Evolutionary conservation across 2,113 vertebrate species (phyloP).

Genomic region (Odobenus rosmarus): DNA sequence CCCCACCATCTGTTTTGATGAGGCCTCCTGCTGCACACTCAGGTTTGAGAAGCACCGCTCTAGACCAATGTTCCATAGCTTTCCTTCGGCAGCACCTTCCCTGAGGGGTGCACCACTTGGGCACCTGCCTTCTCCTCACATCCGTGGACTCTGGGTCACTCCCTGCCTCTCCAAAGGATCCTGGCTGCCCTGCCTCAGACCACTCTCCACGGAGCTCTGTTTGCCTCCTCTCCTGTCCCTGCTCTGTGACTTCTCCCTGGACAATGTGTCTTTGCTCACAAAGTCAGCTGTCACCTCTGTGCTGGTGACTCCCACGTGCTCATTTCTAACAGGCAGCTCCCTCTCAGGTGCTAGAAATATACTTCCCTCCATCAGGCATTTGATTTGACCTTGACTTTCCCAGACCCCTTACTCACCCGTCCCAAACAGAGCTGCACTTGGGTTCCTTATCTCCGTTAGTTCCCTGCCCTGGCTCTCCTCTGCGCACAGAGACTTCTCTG

Average conservation of each 20-base stretch:
- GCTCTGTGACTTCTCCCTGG: neutral
- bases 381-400: neutral
- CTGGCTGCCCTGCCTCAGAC: neutral
- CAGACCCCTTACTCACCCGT: neutral
- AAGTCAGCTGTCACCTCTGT: neutral
- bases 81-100: neutral
- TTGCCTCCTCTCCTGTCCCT: neutral
- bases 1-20: fast-evolving
- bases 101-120: neutral
- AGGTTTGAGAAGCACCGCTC: neutral
- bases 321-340: neutral
- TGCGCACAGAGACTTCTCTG: neutral
- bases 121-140: neutral
- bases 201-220: neutral
- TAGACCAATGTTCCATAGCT: neutral
- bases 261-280: neutral
- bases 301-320: neutral
- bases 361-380: neutral
- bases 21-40: neutral
- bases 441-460: neutral
- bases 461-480: neutral
- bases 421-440: neutral
- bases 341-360: neutral
- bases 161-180: neutral
- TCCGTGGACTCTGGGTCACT: neutral